Evolutionary conservation across 2,888 invertebrate genomes (phyloP).

Genomic region (Abscondita cerata): DNA sequence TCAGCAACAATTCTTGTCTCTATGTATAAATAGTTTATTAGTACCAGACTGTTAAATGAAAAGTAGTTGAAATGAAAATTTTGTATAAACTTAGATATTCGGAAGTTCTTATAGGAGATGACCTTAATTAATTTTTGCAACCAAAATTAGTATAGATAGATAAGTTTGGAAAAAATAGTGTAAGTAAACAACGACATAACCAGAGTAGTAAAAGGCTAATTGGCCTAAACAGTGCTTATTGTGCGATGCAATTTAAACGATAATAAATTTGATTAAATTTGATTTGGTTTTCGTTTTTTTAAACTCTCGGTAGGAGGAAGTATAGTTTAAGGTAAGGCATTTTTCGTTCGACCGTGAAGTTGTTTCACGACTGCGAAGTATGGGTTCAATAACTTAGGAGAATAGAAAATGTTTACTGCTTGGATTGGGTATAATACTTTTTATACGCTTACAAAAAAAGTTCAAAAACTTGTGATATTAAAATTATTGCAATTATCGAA

Average conservation of each 20-base stretch:
- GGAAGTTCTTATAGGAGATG: constrained; percentile 21
- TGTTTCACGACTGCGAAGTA: too few relatives aligned
- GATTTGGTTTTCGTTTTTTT: background rate
- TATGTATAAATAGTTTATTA: constrained; percentile 5
- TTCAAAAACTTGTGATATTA: too few relatives aligned
- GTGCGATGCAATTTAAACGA: constrained; percentile 25
- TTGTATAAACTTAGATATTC: constrained; percentile 28
- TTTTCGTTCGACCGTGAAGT: too few relatives aligned
- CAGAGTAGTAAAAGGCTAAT: constrained; percentile 22
- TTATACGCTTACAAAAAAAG: too few relatives aligned
- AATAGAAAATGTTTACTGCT: too few relatives aligned
- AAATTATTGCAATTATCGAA: too few relatives aligned
- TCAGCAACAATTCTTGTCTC: background rate
- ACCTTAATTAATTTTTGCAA: constrained; percentile 28
- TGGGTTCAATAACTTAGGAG: too few relatives aligned
- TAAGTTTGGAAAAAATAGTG: constrained; percentile 14
- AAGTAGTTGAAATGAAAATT: constrained; percentile 15
- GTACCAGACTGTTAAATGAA: background rate
- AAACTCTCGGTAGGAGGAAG: too few relatives aligned
- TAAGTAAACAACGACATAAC: constrained; percentile 34
- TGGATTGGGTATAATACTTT: too few relatives aligned
- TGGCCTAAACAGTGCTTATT: constrained; percentile 33
- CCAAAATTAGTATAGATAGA: constrained; percentile 23
- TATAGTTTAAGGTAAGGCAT: too few relatives aligned
- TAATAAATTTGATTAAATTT: constrained; percentile 15